phyloP scores from a whole-genome alignment of 2,113 vertebrate species.

The Echinops telfairi region DNA sequence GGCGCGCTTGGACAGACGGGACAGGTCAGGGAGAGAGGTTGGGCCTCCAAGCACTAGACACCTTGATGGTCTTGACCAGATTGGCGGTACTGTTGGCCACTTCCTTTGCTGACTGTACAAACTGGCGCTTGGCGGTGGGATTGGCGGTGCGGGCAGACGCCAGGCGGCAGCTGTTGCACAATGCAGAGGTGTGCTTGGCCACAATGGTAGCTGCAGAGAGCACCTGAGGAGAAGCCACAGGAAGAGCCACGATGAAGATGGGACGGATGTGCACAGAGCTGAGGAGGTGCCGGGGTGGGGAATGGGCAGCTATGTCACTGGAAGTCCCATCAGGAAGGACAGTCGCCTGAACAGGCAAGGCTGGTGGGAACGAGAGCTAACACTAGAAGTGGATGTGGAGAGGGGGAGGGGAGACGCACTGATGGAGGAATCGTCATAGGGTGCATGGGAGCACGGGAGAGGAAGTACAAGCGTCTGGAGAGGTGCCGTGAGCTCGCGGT shows the following conservation, averaged over 20 bases:
- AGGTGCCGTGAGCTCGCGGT: not conserved
- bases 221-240: conserved; percentile 87
- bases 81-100: conserved; percentile 99
- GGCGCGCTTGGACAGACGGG: not conserved
- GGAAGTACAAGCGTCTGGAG: not conserved
- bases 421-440: not conserved
- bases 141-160: conserved; percentile 96
- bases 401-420: not conserved
- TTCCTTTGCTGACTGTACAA: conserved; percentile 98
- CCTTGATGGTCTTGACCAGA: conserved; percentile 99
- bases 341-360: not conserved
- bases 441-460: not conserved
- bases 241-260: not conserved
- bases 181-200: conserved; percentile 97
- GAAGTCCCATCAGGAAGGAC: not conserved
- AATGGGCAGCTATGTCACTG: not conserved
- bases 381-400: not conserved
- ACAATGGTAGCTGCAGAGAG: conserved; percentile 98
- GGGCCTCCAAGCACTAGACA: conserved; percentile 72
- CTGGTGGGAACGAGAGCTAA: not conserved
- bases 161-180: conserved; percentile 97
- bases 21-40: not conserved
- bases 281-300: not conserved
- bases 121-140: conserved; percentile 98
- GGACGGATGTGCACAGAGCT: not conserved